Conservation (phyloP, 2,113 vertebrate genomes). For the Mesitornis unicolor region DNA sequence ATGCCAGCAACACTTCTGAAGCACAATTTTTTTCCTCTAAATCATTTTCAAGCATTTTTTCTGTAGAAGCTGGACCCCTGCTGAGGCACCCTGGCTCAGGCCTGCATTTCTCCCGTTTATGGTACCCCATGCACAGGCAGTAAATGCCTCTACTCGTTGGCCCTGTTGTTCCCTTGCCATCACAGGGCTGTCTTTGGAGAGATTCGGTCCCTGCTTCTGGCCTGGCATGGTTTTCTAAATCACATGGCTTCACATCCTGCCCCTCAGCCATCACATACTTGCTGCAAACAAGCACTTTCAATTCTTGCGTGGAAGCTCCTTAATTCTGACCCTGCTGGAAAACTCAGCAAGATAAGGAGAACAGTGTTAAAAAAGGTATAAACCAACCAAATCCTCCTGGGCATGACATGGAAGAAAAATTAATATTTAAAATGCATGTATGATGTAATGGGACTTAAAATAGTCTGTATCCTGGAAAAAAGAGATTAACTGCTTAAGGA, state of each 20-base stretch:
- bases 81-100: background rate
- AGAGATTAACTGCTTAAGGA: conserved; percentile 60
- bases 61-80: conserved; percentile 15
- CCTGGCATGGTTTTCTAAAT: conserved; percentile 10
- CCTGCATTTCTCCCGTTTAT: conserved; percentile 13
- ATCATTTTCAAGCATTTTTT: conserved; percentile 16
- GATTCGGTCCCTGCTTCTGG: background rate
- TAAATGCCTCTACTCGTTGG: background rate
- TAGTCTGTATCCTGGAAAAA: conserved; percentile 50
- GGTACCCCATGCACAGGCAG: background rate
- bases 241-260: background rate
- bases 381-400: background rate
- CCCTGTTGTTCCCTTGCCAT: background rate
- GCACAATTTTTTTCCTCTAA: background rate
- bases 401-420: conserved; percentile 12
- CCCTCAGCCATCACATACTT: background rate
- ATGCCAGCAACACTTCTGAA: background rate
- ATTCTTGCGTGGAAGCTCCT: background rate
- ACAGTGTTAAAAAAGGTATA: background rate
- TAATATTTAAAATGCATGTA: conserved; percentile 33
- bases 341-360: background rate
- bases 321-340: conserved; percentile 1
- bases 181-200: background rate
- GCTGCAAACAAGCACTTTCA: background rate
- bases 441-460: conserved; percentile 61